phyloP scores from a whole-genome alignment of 2,888 invertebrate genomes.

The Hipparchia sbordonii region DNA sequence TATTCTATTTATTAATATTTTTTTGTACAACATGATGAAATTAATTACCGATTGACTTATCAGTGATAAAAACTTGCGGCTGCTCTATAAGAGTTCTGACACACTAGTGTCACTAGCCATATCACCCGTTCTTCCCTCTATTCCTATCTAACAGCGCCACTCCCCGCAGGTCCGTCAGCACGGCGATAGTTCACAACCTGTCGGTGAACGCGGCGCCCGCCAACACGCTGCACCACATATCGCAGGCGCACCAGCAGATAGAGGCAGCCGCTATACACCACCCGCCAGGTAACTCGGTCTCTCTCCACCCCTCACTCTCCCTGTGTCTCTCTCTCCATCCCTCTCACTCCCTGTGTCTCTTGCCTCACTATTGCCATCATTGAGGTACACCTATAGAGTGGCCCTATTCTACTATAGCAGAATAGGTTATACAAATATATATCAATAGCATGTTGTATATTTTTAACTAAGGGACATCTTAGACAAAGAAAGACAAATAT shows the following conservation, averaged over 20 bases:
- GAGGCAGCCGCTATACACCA: constrained; percentile 75
- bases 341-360: too few species aligned
- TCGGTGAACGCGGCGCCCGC: constrained; percentile 63
- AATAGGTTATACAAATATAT: too few species aligned
- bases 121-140: neutral
- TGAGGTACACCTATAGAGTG: too few species aligned
- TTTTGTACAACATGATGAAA: constrained; percentile 54
- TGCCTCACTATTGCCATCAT: too few species aligned
- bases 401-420: too few species aligned
- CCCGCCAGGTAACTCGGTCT: constrained; percentile 55
- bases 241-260: constrained; percentile 79
- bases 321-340: too few species aligned
- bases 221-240: constrained; percentile 83
- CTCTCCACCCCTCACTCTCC: too few species aligned
- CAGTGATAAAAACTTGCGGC: constrained; percentile 62
- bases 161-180: constrained; percentile 60
- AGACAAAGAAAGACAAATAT: too few species aligned
- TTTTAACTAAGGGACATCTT: too few species aligned
- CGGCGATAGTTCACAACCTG: constrained; percentile 71
- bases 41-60: constrained; percentile 60
- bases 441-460: too few species aligned
- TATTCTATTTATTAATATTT: too few species aligned
- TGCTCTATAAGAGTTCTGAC: constrained; percentile 60
- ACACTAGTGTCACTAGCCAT: neutral
- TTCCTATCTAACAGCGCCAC: neutral